Conservation (phyloP, 2,113 vertebrate genomes). For the Ailurus styani region DNA sequence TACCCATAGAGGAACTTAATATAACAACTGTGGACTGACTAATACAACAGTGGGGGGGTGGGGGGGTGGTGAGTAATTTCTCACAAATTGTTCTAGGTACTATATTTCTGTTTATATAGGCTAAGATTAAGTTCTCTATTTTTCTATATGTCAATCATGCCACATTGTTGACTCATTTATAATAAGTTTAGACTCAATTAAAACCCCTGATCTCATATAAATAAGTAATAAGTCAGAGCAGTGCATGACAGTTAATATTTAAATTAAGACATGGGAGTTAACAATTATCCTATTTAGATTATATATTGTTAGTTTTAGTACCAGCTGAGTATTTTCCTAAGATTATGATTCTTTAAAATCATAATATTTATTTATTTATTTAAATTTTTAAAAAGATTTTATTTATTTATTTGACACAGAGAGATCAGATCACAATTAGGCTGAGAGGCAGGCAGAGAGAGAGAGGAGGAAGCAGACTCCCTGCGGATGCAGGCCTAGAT, state of each 20-base stretch:
- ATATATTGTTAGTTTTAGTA: neutral
- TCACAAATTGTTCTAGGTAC: neutral
- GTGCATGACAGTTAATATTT: neutral
- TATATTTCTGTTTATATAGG: neutral
- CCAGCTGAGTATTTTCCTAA: neutral
- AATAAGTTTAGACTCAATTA: neutral
- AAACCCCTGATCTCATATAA: constrained; percentile 31
- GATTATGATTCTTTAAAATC: neutral
- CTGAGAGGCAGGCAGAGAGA: too few species aligned
- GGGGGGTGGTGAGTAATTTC: neutral
- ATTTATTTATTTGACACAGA: too few species aligned
- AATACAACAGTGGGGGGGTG: neutral
- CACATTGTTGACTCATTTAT: neutral
- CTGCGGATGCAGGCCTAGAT: too few species aligned
- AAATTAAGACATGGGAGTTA: neutral
- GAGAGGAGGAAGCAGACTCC: too few species aligned
- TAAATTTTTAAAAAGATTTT: too few species aligned
- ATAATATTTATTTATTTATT: constrained; percentile 2
- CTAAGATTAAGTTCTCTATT: constrained; percentile 52
- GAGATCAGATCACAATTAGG: too few species aligned
- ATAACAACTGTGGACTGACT: neutral
- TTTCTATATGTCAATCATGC: constrained; percentile 30
- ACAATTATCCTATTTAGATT: neutral
- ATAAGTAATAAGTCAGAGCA: neutral
- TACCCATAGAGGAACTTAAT: neutral